Conservation (phyloP, 2,888 invertebrate genomes). For the Aethes cnicana region DNA sequence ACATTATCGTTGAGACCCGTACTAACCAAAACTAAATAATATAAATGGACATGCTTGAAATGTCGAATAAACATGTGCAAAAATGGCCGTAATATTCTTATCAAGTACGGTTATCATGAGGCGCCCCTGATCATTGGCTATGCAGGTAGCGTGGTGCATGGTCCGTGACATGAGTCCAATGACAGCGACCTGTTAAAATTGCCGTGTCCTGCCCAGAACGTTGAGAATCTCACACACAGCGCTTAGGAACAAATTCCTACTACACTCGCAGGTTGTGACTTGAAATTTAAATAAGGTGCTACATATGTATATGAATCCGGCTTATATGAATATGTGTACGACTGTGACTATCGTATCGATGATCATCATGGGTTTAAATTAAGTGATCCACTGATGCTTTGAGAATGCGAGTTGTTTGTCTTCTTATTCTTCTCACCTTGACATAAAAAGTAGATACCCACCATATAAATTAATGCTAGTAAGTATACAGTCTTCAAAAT, state of each 20-base stretch:
- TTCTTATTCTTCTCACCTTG: constrained; percentile 3
- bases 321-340: too few relatives aligned
- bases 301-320: constrained; percentile 39
- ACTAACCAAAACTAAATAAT: constrained; percentile 5
- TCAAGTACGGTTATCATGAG: constrained; percentile 51
- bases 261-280: constrained; percentile 48
- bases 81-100: constrained; percentile 25
- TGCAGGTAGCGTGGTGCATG: constrained; percentile 67
- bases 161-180: constrained; percentile 71
- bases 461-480: constrained; percentile 1
- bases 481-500: constrained; percentile 10
- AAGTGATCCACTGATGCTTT: background rate
- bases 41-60: constrained; percentile 11
- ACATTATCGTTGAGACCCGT: constrained; percentile 36
- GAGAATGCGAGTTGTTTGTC: background rate
- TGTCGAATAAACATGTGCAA: constrained; percentile 24
- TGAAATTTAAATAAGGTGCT: constrained; percentile 53
- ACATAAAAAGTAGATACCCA: constrained; percentile 9
- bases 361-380: too few relatives aligned
- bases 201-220: constrained; percentile 55
- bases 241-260: constrained; percentile 51
- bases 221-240: constrained; percentile 45
- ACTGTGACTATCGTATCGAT: too few relatives aligned
- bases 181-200: constrained; percentile 64
- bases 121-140: constrained; percentile 56